phyloP scores from a whole-genome alignment of 2,113 vertebrate species.

The Columba janthina region DNA sequence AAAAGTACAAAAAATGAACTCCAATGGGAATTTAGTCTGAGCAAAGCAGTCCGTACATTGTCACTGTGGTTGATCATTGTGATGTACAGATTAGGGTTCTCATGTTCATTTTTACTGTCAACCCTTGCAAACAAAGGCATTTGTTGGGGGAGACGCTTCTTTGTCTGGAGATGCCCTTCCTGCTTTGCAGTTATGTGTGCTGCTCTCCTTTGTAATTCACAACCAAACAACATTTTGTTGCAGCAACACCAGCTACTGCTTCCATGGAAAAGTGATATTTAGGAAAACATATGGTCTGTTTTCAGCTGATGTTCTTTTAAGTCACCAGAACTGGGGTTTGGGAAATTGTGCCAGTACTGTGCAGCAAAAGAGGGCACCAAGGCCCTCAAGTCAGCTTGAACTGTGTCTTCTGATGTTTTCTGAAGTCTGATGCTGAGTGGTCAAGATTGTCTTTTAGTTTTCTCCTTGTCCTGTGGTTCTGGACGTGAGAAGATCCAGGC shows the following conservation, averaged over 20 bases:
- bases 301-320: neutral
- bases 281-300: neutral
- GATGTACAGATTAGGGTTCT: neutral
- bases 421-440: neutral
- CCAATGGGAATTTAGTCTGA: neutral
- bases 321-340: neutral
- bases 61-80: neutral
- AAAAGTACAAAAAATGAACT: neutral
- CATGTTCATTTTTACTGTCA: neutral
- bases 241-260: neutral
- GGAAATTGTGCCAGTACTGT: neutral
- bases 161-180: neutral
- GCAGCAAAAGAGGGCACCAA: neutral
- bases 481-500: conserved; percentile 36
- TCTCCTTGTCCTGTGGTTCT: neutral
- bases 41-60: neutral
- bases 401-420: neutral
- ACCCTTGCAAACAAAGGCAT: neutral
- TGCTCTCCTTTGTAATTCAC: neutral
- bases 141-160: neutral
- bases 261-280: neutral
- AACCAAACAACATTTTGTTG: neutral
- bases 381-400: neutral
- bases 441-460: neutral
- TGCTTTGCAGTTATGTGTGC: neutral